These are phyloP conservation scores for Alentia gelatinosa DNA, from an alignment of 2,888 invertebrate species.

Conservation along the genomic window DNA sequence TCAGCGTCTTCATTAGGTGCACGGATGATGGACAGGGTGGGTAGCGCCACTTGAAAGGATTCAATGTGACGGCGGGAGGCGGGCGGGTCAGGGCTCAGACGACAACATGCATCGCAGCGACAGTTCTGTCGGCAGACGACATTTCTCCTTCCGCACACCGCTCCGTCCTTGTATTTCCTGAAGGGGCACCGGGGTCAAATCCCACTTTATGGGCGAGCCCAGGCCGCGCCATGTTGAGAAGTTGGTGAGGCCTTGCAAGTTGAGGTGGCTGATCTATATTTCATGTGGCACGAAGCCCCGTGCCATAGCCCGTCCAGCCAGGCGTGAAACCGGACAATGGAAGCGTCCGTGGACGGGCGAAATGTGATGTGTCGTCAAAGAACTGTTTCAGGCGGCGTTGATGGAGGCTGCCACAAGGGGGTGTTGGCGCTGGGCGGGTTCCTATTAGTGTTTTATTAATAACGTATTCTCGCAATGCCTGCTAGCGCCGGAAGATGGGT, in stretches of 20 bases:
- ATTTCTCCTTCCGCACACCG: not conserved
- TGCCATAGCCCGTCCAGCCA: not conserved
- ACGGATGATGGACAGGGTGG: slow-evolving; percentile 29
- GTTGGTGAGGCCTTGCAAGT: not conserved
- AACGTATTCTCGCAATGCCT: not conserved
- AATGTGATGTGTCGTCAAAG: slow-evolving; percentile 47
- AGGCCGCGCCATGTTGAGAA: not conserved
- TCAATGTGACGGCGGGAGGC: no score
- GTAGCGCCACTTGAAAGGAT: slow-evolving; percentile 1
- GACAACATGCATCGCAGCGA: not conserved
- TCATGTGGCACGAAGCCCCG: not conserved
- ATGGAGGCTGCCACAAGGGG: not conserved
- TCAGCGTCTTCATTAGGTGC: slow-evolving; percentile 44
- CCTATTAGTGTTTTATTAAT: not conserved
- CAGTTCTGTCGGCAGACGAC: not conserved
- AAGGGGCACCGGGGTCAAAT: not conserved
- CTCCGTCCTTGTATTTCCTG: not conserved
- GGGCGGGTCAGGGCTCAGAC: slow-evolving; percentile 29
- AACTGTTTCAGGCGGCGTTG: slow-evolving; percentile 1
- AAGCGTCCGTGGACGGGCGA: not conserved
- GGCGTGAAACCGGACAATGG: slow-evolving; percentile 41
- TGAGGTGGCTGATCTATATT: not conserved
- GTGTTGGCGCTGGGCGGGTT: not conserved
- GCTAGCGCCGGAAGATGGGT: not conserved
- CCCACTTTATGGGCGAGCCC: slow-evolving; percentile 9